Conservation (phyloP, 2,797 vertebrate genomes). For the Leptatherina wallacei region DNA sequence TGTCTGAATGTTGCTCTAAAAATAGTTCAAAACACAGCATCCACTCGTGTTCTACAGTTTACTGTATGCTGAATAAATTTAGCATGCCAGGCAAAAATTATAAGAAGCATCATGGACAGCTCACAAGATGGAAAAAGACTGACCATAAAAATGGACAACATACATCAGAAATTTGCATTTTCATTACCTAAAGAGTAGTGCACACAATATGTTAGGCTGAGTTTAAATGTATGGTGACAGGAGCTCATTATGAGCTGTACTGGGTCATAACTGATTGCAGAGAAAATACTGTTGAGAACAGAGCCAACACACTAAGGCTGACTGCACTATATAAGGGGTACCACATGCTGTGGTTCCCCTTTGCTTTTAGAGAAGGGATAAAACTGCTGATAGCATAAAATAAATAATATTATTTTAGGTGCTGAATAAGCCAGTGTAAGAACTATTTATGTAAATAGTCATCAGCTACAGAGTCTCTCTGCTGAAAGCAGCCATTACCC, state of each 20-base stretch:
- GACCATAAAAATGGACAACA: constrained; percentile 4
- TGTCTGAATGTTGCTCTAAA: background rate
- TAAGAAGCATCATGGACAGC: constrained; percentile 17
- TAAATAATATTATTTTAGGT: constrained; percentile 67
- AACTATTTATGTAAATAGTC: constrained; percentile 73
- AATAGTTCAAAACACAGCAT: background rate
- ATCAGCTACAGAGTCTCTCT: constrained; percentile 20
- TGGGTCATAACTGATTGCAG: constrained; percentile 42
- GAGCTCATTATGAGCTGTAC: constrained; percentile 9
- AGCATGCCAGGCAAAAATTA: constrained; percentile 1
- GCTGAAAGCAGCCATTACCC: constrained; percentile 13
- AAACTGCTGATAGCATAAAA: constrained; percentile 73
- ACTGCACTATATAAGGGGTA: constrained; percentile 34
- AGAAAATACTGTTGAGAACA: constrained; percentile 10
- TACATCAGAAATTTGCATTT: constrained; percentile 41
- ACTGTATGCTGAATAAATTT: background rate
- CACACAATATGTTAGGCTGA: constrained; percentile 16
- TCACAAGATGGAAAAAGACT: constrained; percentile 22
- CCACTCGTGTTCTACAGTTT: background rate
- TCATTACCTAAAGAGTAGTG: constrained; percentile 44
- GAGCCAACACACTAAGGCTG: constrained; percentile 26
- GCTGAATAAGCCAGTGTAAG: constrained; percentile 74
- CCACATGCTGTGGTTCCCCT: constrained; percentile 27
- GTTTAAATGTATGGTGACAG: constrained; percentile 5
- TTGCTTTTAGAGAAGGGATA: constrained; percentile 29